phyloP scores from a whole-genome alignment of 2,888 invertebrate genomes.

The Listrodromus nycthemerus region DNA sequence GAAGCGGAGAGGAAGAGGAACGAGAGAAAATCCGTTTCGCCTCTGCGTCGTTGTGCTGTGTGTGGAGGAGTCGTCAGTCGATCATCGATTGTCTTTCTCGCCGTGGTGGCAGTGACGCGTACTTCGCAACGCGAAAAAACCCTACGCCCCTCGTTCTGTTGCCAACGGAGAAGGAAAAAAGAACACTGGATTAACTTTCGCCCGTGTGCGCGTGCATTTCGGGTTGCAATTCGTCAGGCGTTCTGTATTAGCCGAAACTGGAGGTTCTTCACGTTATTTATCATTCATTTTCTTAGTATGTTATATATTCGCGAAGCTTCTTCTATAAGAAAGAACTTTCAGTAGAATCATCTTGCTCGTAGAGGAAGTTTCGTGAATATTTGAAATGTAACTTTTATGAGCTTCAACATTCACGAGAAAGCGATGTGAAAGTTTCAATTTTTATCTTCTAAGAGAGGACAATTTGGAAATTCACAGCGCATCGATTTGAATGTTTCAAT shows the following conservation, averaged over 20 bases:
- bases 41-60: slow-evolving; percentile 49
- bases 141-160: background rate
- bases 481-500: too few species aligned
- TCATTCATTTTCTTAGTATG: background rate
- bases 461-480: too few species aligned
- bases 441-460: too few species aligned
- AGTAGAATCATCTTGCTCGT: too few species aligned
- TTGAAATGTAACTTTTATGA: too few species aligned
- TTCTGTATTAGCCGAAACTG: background rate
- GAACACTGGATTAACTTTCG: background rate
- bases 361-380: too few species aligned
- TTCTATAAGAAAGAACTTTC: too few species aligned
- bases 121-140: slow-evolving; percentile 3
- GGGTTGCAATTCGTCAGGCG: background rate
- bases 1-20: slow-evolving; percentile 32
- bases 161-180: slow-evolving; percentile 10
- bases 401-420: too few species aligned
- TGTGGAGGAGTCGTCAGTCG: slow-evolving; percentile 22
- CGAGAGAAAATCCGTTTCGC: slow-evolving; percentile 39
- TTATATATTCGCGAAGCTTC: too few species aligned
- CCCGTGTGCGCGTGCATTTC: background rate
- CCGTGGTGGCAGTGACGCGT: slow-evolving; percentile 24
- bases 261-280: background rate
- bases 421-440: too few species aligned
- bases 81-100: slow-evolving; percentile 52